Evolutionary conservation across 2,113 vertebrate genomes (phyloP).

Genomic region (Sceloporus undulatus): DNA sequence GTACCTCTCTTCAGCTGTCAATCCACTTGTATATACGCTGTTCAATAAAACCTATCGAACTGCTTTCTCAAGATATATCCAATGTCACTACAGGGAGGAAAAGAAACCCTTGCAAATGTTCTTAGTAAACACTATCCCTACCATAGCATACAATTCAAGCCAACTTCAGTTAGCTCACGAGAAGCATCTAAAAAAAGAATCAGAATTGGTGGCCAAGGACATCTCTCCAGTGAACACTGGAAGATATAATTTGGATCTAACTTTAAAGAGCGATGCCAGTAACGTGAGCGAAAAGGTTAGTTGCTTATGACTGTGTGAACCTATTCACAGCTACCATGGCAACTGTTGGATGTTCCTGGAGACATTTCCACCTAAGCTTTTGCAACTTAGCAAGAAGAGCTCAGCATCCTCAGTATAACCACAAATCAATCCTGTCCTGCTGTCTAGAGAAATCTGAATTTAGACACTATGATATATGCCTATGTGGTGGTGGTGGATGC

Average conservation of each 20-base stretch:
- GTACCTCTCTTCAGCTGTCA: conserved; percentile 95
- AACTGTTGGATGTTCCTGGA: conserved; percentile 22
- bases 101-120: conserved; percentile 93
- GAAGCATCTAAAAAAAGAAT: conserved; percentile 76
- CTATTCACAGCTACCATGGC: conserved; percentile 58
- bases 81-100: conserved; percentile 90
- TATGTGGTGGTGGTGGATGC: conserved; percentile 64
- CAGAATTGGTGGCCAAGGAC: conserved; percentile 74
- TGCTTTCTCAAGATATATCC: conserved; percentile 91
- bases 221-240: conserved; percentile 73
- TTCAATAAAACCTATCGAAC: conserved; percentile 96
- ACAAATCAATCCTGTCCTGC: conserved; percentile 55
- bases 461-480: conserved; percentile 60
- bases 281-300: conserved; percentile 81
- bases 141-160: conserved; percentile 88
- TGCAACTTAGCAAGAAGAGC: conserved; percentile 54
- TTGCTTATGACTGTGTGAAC: conserved; percentile 76
- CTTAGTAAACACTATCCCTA: conserved; percentile 93
- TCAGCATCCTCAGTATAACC: conserved; percentile 50
- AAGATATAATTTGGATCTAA: conserved; percentile 65
- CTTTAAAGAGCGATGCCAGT: conserved; percentile 59
- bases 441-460: conserved; percentile 69
- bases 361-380: conserved; percentile 35
- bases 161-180: conserved; percentile 81
- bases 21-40: conserved; percentile 93